Base-by-base conservation (phyloP, 1,140 invertebrate species). In the Drosophila ficusphila region DNA sequence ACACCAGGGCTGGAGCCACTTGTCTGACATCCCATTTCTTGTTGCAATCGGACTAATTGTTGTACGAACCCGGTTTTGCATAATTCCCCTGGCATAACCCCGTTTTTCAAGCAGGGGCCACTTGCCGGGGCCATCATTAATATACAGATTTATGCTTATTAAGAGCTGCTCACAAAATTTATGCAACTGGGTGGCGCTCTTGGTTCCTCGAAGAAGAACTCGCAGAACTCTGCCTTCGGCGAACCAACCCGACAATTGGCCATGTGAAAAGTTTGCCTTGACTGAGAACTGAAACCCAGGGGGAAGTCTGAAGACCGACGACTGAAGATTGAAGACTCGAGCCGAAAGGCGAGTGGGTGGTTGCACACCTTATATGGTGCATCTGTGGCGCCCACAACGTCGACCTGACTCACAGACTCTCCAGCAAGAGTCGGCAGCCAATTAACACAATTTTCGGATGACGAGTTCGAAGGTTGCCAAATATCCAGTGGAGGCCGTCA, bases 131-230 rank as follows among this genome's bases (percentile, higher is more conserved):
- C 57, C 48, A 77, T 79, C 61, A 85, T 79, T 81, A 79, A 85
- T 85, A 79, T 73, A 85, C 81, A 85, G 79, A 85, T 85, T 78
- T 78, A 74, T 79, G 76, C 52, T 79, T 79, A 78, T 74, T 62
- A 76, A 25, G 34, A 58, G 42, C 11, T 33, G 46, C 71, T 47
- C 33, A 16, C 27, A 9, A 77, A 78, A 74, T 78, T 76, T 86
- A 86, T 79, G 65, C 79, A 86, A 86, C 75, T 83, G 79, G 79
- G 70, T 83, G 67, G 76, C 76, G 72, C 70, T 75, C 61, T 71
- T 57, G 11, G 23, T 25, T 44, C 18, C 25, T 14, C 25, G 53
- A 29, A 34, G 9, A 16, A 47, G 58, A 61, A 33, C 57, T 51
- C n/a, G 31, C 11, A 31, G 29, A 46, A 27, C 23, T 16, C 34